Conservation (phyloP, 2,113 vertebrate species). For the Brachypteracias leptosomus region DNA sequence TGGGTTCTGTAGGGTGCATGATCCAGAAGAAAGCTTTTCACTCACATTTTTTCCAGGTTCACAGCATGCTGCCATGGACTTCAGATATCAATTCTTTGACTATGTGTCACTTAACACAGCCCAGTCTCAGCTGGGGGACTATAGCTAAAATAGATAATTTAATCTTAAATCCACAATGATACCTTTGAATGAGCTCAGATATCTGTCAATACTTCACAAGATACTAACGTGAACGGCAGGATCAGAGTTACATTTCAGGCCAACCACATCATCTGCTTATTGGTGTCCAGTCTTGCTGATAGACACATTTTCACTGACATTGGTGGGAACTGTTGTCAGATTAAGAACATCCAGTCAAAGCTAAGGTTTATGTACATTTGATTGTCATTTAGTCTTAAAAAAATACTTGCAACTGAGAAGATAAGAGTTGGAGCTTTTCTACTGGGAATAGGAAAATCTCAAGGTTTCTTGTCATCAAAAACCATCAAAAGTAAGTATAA, state of each 20-base stretch:
- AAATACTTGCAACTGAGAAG: not conserved
- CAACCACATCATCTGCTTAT: not conserved
- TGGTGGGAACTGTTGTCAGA: not conserved
- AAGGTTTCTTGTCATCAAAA: slow-evolving; percentile 25
- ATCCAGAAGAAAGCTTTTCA: not conserved
- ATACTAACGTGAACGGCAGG: not conserved
- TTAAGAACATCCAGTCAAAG: not conserved
- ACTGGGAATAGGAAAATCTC: not conserved
- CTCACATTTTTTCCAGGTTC: not conserved
- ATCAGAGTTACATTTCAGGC: not conserved
- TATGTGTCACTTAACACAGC: not conserved
- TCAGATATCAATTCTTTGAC: not conserved
- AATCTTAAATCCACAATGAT: not conserved
- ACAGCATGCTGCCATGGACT: not conserved
- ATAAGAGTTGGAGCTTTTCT: not conserved
- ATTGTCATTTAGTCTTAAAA: not conserved
- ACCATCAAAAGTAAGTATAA: not conserved
- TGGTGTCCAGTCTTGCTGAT: not conserved
- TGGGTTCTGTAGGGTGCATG: not conserved
- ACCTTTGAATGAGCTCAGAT: not conserved
- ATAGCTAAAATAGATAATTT: not conserved
- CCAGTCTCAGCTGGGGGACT: not conserved
- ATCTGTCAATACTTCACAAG: not conserved
- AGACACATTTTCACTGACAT: not conserved
- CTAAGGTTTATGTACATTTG: not conserved